Evolutionary conservation across 2,888 invertebrate genomes (phyloP).

Genomic region (Xanthia icteritia): DNA sequence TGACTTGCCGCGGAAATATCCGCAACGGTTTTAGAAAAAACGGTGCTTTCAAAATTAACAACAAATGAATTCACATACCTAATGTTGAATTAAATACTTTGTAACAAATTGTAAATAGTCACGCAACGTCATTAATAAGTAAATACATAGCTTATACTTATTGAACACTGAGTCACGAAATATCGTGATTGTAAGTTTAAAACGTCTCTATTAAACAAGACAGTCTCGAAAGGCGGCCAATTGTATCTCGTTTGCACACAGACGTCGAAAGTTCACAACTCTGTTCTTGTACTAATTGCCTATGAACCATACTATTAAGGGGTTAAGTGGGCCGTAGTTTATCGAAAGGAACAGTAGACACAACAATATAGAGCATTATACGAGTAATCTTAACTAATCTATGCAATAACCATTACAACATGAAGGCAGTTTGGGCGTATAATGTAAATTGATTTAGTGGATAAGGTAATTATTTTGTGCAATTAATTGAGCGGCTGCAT

Average conservation of each 20-base stretch:
- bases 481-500: constrained; percentile 67
- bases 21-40: constrained; percentile 52
- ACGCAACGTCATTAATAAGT: constrained; percentile 67
- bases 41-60: constrained; percentile 55
- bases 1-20: constrained; percentile 71
- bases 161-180: constrained; percentile 69
- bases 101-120: constrained; percentile 59
- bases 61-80: constrained; percentile 53
- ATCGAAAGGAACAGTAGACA: constrained; percentile 73
- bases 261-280: constrained; percentile 83
- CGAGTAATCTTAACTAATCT: constrained; percentile 68
- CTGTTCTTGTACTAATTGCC: constrained; percentile 85
- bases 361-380: constrained; percentile 71
- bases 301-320: constrained; percentile 83
- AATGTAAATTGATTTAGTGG: constrained; percentile 64
- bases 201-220: constrained; percentile 76
- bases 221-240: constrained; percentile 77
- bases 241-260: constrained; percentile 81
- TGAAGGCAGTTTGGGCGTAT: constrained; percentile 54
- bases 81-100: constrained; percentile 58
- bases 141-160: constrained; percentile 54
- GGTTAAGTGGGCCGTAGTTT: constrained; percentile 84
- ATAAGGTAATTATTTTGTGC: constrained; percentile 62
- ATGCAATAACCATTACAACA: constrained; percentile 59
- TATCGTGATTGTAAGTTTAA: constrained; percentile 75